Conservation (phyloP, 2,113 vertebrate genomes). For the Myrmophylax atrothorax region DNA sequence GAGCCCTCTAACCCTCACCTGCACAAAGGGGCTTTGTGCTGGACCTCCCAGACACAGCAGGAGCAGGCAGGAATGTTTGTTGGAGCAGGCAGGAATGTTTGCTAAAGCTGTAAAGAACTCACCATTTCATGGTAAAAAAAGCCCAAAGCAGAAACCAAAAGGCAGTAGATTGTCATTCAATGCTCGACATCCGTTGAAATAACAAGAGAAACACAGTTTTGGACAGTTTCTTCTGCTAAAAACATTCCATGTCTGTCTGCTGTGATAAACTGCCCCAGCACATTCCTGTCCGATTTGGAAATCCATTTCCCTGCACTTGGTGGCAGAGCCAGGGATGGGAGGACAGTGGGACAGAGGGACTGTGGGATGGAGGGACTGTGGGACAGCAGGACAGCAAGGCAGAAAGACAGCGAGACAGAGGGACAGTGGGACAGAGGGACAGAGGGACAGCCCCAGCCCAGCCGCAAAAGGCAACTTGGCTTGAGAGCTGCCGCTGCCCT, state of each 20-base stretch:
- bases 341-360: accelerated
- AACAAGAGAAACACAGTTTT: neutral
- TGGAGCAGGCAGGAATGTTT: neutral
- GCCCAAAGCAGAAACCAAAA: neutral
- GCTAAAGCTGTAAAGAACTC: neutral
- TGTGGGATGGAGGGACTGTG: accelerated
- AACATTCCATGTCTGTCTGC: neutral
- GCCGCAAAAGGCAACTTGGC: too few relatives aligned
- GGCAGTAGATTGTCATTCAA: neutral
- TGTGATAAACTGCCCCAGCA: neutral
- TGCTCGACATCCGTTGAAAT: accelerated
- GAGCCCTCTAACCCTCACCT: neutral
- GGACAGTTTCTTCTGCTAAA: neutral
- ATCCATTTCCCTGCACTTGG: neutral
- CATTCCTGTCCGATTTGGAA: neutral
- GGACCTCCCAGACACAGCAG: neutral
- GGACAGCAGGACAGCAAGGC: accelerated
- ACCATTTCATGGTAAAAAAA: neutral
- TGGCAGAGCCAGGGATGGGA: neutral
- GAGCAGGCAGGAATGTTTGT: neutral
- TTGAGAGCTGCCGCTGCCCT: neutral
- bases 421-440: accelerated
- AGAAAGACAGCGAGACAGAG: accelerated
- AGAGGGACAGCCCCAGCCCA: neutral
- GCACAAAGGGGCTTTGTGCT: neutral